Conservation (phyloP, 2,888 invertebrate genomes). For the Napeogenes inachia region DNA sequence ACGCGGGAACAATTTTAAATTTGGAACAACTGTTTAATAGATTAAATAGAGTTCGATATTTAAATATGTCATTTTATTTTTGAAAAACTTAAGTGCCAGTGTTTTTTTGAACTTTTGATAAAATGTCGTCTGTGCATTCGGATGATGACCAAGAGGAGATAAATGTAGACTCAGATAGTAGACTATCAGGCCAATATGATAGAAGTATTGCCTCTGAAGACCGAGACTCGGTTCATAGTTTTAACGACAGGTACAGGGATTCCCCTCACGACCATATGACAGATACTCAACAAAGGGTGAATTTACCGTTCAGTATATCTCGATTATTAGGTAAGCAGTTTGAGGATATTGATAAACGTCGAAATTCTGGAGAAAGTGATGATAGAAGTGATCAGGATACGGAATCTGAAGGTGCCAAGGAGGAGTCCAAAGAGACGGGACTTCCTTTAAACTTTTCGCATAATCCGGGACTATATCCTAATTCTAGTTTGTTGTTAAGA, state of each 20-base stretch:
- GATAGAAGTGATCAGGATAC: constrained; percentile 73
- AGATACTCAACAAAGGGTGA: constrained; percentile 73
- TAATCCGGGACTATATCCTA: constrained; percentile 62
- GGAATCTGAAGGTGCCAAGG: constrained; percentile 71
- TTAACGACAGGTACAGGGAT: constrained; percentile 67
- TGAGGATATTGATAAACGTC: constrained; percentile 78
- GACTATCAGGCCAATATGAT: constrained; percentile 74
- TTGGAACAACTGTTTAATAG: constrained; percentile 23
- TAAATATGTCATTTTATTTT: constrained; percentile 37
- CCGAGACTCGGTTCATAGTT: constrained; percentile 75
- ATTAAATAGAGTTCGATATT: constrained; percentile 25
- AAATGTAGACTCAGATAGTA: constrained; percentile 81
- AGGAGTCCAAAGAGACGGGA: constrained; percentile 60
- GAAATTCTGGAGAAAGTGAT: constrained; percentile 72
- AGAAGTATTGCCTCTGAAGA: constrained; percentile 77
- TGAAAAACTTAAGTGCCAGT: constrained; percentile 49
- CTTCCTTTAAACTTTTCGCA: constrained; percentile 66
- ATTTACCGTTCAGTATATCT: constrained; percentile 88
- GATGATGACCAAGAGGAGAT: constrained; percentile 83
- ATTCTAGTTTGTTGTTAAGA: constrained; percentile 61
- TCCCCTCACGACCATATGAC: constrained; percentile 73
- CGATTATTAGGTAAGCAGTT: constrained; percentile 87
- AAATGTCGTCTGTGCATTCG: constrained; percentile 74
- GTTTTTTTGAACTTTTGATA: constrained; percentile 38
- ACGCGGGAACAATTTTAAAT: constrained; percentile 43